phyloP scores from a whole-genome alignment of 37 sponge, comb jelly and placozoan genomes.

The Haliclona indistincta region DNA sequence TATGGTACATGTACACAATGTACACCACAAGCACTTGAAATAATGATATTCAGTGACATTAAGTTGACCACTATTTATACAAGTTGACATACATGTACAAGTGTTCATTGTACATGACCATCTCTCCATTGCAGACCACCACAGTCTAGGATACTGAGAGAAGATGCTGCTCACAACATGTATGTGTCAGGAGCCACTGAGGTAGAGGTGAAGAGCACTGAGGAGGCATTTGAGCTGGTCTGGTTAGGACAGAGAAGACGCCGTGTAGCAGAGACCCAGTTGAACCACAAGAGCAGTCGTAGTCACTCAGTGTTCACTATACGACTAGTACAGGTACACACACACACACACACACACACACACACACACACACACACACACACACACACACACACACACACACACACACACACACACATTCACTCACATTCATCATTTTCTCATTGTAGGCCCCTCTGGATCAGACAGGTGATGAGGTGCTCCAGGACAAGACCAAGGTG shows the following conservation, averaged over 20 bases:
- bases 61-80: too few relatives aligned
- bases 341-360: too few relatives aligned
- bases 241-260: constrained; percentile 72
- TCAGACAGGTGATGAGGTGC: constrained; percentile 73
- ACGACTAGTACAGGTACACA: constrained; percentile 14
- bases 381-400: too few relatives aligned
- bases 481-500: constrained; percentile 21
- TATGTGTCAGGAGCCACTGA: constrained; percentile 89
- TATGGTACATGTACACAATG: too few relatives aligned
- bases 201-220: constrained; percentile 95
- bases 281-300: constrained; percentile 94
- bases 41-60: too few relatives aligned
- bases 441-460: constrained; percentile 76
- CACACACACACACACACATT: too few relatives aligned
- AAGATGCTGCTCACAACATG: constrained; percentile 83
- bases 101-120: too few relatives aligned
- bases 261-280: constrained; percentile 87
- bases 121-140: constrained; percentile 61
- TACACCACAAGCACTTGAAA: too few relatives aligned
- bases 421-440: too few relatives aligned
- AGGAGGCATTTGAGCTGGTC: constrained; percentile 91
- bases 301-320: constrained; percentile 98
- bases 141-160: constrained; percentile 75
- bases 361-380: too few relatives aligned
- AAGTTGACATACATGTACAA: too few relatives aligned